Percentiles rank a stretch among this genome's conserved stretches.
phyloP scores from a whole-genome alignment of 1,140 invertebrate species.

The Brachionus koreanus region DNA sequence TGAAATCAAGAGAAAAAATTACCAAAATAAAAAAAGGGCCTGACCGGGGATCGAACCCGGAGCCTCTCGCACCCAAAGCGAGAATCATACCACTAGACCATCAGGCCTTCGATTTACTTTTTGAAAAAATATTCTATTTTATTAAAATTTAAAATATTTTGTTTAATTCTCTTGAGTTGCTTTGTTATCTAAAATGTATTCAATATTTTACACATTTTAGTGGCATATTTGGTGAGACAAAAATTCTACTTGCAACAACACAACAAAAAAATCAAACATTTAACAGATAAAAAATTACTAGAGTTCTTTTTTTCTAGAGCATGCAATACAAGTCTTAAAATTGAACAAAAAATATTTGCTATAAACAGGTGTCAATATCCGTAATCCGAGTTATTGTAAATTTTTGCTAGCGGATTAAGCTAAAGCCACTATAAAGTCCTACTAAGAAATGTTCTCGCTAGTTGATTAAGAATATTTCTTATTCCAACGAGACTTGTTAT shows the following conservation, averaged over 20 bases:
- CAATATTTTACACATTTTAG: neutral
- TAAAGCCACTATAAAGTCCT: constrained; percentile 23
- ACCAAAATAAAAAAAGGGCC: no score
- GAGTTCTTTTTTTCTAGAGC: neutral
- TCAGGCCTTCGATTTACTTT: no score
- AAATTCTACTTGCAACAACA: neutral
- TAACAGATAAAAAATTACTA: neutral
- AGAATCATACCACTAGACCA: no score
- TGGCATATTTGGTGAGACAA: neutral
- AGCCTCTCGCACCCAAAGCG: no score
- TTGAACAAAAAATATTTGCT: constrained; percentile 8
- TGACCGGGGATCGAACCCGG: no score
- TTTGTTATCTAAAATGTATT: neutral
- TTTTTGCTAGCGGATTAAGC: neutral
- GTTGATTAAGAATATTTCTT: neutral
- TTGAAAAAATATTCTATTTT: no score
- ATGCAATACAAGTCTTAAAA: neutral
- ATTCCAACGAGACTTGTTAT: constrained; percentile 17
- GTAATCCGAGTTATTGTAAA: neutral
- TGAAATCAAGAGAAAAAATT: neutral
- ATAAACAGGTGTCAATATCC: constrained; percentile 30
- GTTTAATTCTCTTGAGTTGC: neutral
- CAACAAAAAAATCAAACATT: neutral
- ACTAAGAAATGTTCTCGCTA: neutral
- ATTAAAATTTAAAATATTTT: neutral